Evolutionary conservation across 1,140 invertebrate genomes (phyloP).

Genomic region (Pygmarrhopalites habei): DNA sequence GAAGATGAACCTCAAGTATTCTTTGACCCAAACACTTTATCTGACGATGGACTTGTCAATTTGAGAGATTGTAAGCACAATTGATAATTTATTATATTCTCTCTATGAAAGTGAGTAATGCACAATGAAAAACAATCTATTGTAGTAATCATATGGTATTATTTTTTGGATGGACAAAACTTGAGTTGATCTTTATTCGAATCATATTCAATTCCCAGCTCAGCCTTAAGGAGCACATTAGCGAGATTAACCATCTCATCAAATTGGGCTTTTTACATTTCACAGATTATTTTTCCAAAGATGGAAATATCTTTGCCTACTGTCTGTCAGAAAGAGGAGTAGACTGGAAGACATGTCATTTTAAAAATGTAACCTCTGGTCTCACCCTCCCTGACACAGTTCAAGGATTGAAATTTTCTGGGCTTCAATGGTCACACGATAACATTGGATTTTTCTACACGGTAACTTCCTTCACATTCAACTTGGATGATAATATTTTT

Average conservation of each 20-base stretch:
- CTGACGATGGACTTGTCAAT: constrained; percentile 46
- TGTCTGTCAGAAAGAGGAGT: constrained; percentile 84
- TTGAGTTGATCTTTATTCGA: too few relatives aligned
- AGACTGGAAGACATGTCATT: constrained; percentile 87
- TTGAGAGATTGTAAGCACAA: neutral
- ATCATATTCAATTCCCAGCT: too few relatives aligned
- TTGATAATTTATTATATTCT: too few relatives aligned
- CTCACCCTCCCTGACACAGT: constrained; percentile 81
- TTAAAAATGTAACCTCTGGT: constrained; percentile 67
- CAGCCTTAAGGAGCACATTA: too few relatives aligned
- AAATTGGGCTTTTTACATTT: too few relatives aligned
- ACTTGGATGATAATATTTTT: too few relatives aligned
- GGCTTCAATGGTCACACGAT: constrained; percentile 89
- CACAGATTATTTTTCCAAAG: constrained; percentile 17
- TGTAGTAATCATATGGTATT: too few relatives aligned
- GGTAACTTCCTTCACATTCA: constrained; percentile 52
- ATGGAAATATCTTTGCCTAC: constrained; percentile 78
- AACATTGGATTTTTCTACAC: constrained; percentile 92
- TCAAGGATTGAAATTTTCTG: constrained; percentile 83
- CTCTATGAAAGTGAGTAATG: too few relatives aligned
- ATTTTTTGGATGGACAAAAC: too few relatives aligned
- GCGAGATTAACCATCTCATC: too few relatives aligned
- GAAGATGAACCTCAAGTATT: constrained; percentile 76
- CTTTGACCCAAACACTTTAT: constrained; percentile 86
- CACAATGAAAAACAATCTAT: too few relatives aligned